Evolutionary conservation across 2,888 invertebrate genomes (phyloP), one percentile per base, ranked within the genome.

Genomic region (Hyles lineata): DNA sequence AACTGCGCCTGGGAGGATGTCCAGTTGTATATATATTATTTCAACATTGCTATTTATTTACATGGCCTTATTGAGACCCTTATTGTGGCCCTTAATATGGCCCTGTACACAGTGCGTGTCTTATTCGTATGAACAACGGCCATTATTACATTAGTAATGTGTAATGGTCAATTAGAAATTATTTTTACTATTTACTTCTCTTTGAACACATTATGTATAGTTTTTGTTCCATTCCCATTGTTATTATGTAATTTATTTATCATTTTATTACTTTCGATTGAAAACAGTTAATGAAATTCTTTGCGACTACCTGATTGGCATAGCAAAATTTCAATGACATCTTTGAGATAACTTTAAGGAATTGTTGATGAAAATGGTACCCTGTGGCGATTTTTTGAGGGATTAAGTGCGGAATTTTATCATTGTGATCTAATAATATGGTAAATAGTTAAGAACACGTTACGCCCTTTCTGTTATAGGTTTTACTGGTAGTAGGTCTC

Each of bases 81-180:
- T 43, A 67, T 5, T 6, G 7, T 50, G 23, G 23, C 17, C 17
- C 43, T 50, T 60, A 67, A 67, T 67, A 17, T 67, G 67, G 50
- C 43, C 50, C 67, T 67, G 67, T 50, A 21, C 23, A 17, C 17
- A 25, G 67, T 67, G 67, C 50, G 50, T 67, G 50, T 67, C 63
- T 32, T 63, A 43, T 63, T 43, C 23, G 43, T 67, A 67, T 67
- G 23, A 67, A 67, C 43, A 8, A 21, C 32, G 25, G 25, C 60
- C 17, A n/a, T 21, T 15, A 63, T 63, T 67, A 50, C 67, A 50
- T 67, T 67, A 67, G 43, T 67, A 50, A 67, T 25, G 50, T 43
- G 67, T 67, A 67, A 43, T 67, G 50, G 23, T 67, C 43, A 50
- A 67, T 67, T 67, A 67, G 23, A 67, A 50, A 67, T 43, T 67